Base-by-base conservation (phyloP, 2,888 invertebrate genomes). In the Gastrophysa polygoni region DNA sequence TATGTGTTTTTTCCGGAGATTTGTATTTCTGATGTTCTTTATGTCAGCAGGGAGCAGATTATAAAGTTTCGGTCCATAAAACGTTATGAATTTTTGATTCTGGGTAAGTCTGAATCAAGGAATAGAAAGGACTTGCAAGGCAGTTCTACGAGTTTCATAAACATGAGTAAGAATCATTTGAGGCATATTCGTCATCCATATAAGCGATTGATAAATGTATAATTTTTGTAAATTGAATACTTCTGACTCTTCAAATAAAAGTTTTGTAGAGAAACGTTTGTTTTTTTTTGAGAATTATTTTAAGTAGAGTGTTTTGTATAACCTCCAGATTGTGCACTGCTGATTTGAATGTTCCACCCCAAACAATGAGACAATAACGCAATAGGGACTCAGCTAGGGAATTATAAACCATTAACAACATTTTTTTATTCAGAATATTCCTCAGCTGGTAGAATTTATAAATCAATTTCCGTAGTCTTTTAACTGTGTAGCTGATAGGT, bases 271-370 rank as follows among this genome's bases (percentile, higher is more conserved):
- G 6, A 21, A 47, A 6, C 20, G 47, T 47, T 24, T 47, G 17
- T 18, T 29, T 24, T 28, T n/a, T 21, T 50, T 50, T 50, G 24
- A 50, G 24, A 50, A 50, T 50, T 24, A 50, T 50, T 50, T 50
- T 50, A 8, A 50, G 16, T 24, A 50, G 11, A n/a, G 28, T 50
- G 29, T 28, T 50, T 50, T 50, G 50, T 24, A 50, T 21, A 24
- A 50, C 50, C 28, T 50, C 50, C 29, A 50, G n/a, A 50, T 50
- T 50, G 29, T 50, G 50, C 24, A 50, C 16, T 28, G 24, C 8
- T 28, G 50, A 11, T 50, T 50, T 50, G 29, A 28, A 50, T 14
- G 28, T 29, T 24, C 50, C 24, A n/a, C n/a, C 50, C 50, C 50
- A 50, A 24, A 50, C 50, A 50, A 29, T 50, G 24, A 47, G 10